A percentile compares a stretch with the other conserved stretches of the same genome.
Evolutionary conservation across 1,140 invertebrate species (phyloP).

Genomic region (Cepaea nemoralis): DNA sequence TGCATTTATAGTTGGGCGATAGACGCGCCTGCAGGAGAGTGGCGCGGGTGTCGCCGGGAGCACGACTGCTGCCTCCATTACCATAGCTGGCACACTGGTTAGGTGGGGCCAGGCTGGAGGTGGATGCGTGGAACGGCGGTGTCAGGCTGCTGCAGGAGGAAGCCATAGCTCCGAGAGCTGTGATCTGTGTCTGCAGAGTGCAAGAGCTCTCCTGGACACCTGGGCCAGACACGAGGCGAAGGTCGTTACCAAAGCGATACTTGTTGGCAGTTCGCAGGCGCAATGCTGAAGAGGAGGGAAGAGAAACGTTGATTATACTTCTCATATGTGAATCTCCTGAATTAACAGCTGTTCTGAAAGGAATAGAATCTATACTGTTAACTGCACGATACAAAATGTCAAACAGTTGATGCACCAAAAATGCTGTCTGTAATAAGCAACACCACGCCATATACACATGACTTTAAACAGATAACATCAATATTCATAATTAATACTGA

Average conservation of each 20-base stretch:
- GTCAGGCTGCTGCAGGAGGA: slow-evolving; percentile 23
- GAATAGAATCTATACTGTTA: background rate
- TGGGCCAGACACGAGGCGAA: background rate
- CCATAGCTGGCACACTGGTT: background rate
- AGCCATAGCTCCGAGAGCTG: background rate
- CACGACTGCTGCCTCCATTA: background rate
- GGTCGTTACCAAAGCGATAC: slow-evolving; percentile 1
- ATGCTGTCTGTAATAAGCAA: too few relatives aligned
- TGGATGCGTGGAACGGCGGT: background rate
- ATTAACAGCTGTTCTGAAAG: background rate
- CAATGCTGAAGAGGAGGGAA: background rate
- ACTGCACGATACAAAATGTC: background rate
- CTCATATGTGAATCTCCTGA: background rate
- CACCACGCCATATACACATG: too few relatives aligned
- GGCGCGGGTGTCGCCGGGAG: background rate
- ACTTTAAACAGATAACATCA: too few relatives aligned
- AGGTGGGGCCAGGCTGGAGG: background rate
- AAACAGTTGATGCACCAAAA: background rate
- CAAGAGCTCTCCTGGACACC: background rate
- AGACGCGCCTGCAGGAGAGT: background rate
- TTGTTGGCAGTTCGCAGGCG: slow-evolving; percentile 21
- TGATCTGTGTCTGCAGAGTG: slow-evolving; percentile 18
- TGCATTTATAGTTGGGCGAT: background rate
- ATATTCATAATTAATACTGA: too few relatives aligned
- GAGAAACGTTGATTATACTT: background rate